Conservation (phyloP, 1,140 invertebrate species). For the Trissolcus basalis region DNA sequence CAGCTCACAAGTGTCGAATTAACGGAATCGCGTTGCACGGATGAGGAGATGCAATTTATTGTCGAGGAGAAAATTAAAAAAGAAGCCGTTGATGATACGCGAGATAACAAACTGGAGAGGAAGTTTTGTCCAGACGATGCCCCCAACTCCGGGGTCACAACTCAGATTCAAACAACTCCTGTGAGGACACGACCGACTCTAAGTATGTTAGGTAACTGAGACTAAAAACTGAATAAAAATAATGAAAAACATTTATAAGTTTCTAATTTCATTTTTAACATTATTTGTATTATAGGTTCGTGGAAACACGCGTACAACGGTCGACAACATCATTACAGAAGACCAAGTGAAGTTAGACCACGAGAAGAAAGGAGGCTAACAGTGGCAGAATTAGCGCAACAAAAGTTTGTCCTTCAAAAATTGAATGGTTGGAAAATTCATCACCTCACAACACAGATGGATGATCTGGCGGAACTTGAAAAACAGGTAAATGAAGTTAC, state of each 20-base stretch:
- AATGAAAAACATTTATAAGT: neutral
- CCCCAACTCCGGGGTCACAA: constrained; percentile 11
- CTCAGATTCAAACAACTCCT: constrained; percentile 51
- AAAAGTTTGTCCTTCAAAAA: constrained; percentile 90
- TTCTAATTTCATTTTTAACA: neutral
- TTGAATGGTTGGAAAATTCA: constrained; percentile 97
- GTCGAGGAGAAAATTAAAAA: constrained; percentile 78
- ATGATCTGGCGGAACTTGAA: constrained; percentile 86
- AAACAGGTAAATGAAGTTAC: constrained; percentile 73
- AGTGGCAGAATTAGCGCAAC: constrained; percentile 91
- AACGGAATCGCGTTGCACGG: constrained; percentile 75
- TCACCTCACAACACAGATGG: constrained; percentile 93
- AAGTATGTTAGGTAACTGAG: constrained; percentile 67
- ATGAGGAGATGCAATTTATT: constrained; percentile 83
- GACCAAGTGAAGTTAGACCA: constrained; percentile 91
- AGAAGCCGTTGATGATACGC: constrained; percentile 71
- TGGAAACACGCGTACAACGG: constrained; percentile 78
- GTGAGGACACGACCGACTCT: constrained; percentile 66
- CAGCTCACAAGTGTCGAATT: constrained; percentile 72
- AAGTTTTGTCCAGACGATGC: constrained; percentile 52
- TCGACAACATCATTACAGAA: constrained; percentile 87
- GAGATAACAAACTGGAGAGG: constrained; percentile 61
- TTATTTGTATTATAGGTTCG: constrained; percentile 66
- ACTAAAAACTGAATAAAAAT: neutral
- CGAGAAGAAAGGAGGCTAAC: constrained; percentile 89